Evolutionary conservation across 2,113 vertebrate genomes (phyloP), one percentile per base, ranked within the genome.

Genomic region (Oceanites oceanicus): DNA sequence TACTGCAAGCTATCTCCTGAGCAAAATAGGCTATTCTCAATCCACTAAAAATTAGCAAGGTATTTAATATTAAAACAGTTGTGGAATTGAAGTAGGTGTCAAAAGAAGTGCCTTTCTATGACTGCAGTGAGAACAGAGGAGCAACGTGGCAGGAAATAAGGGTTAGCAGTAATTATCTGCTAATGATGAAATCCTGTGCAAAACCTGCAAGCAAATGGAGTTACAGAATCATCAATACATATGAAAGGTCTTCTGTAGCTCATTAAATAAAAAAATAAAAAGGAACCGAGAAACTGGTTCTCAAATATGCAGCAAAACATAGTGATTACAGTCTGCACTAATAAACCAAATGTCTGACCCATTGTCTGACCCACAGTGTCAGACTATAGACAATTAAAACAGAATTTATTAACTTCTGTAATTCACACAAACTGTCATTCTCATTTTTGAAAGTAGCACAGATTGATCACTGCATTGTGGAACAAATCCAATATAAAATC

Each of bases 401-500:
- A 88, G 88, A 79, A 80, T 90, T 95, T 92, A 92, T 96, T 92
- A 91, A 93, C 63, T 93, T 85, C 58, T 89, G 26, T 55, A 63
- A 63, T 90, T 88, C 80, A 59, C 67, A 78, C 67, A 87, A 87
- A 76, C 67, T 74, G 26, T 80, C 42, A 65, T 90, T 88, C 81
- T 81, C n/a, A 40, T 81, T 90, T 94, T 70, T 70, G 73, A 63
- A 90, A 93, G 61, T 68, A 90, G 45, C 38, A 47, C 49, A 88
- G 55, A 56, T 72, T 86, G 74, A 92, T 94, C 89, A 73, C 63
- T 91, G 91, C 55, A 21, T 40, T 77, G 63, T 95, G 91, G 88
- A 96, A 88, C 50, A 94, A 85, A 95, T 94, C 82, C 90, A 92
- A 29, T 87, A 79, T 65, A 83, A 91, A 92, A 92, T 91, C 91